phyloP scores from a whole-genome alignment of 2,888 invertebrate species.

The Brenthis daphne region DNA sequence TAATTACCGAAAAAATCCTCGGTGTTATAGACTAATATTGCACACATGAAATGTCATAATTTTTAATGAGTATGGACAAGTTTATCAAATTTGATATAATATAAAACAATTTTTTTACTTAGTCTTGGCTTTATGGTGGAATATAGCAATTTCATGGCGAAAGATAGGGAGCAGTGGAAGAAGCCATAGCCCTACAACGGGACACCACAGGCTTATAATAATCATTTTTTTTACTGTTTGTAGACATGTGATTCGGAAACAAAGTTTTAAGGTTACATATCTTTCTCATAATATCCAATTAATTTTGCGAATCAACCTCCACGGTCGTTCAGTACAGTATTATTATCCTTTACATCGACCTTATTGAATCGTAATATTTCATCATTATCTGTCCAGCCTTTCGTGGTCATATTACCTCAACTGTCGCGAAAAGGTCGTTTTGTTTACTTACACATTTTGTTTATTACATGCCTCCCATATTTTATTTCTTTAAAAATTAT shows the following conservation, averaged over 20 bases:
- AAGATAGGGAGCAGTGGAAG: no score
- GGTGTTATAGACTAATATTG: no score
- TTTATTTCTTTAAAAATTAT: neutral
- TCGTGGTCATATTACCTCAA: constrained; percentile 22
- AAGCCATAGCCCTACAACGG: no score
- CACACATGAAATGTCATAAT: no score
- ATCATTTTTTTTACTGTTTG: neutral
- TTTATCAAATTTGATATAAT: no score
- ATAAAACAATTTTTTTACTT: no score
- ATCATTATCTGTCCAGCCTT: constrained; percentile 36
- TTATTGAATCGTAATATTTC: constrained; percentile 44
- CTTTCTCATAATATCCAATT: constrained; percentile 30
- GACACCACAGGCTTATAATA: no score
- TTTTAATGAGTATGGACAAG: no score
- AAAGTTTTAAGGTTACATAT: constrained; percentile 23
- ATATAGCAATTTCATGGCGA: no score
- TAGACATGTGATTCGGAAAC: constrained; percentile 16
- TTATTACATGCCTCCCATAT: neutral
- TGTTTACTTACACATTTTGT: constrained; percentile 11
- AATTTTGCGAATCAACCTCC: constrained; percentile 51
- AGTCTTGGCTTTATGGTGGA: no score
- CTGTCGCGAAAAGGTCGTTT: constrained; percentile 20
- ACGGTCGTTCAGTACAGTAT: constrained; percentile 51
- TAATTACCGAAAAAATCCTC: no score
- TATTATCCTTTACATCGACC: constrained; percentile 43